Percentiles rank a stretch among this genome's conserved stretches.
Evolutionary conservation across 2,797 vertebrate genomes (phyloP).

Genomic region (Furcifer pardalis): DNA sequence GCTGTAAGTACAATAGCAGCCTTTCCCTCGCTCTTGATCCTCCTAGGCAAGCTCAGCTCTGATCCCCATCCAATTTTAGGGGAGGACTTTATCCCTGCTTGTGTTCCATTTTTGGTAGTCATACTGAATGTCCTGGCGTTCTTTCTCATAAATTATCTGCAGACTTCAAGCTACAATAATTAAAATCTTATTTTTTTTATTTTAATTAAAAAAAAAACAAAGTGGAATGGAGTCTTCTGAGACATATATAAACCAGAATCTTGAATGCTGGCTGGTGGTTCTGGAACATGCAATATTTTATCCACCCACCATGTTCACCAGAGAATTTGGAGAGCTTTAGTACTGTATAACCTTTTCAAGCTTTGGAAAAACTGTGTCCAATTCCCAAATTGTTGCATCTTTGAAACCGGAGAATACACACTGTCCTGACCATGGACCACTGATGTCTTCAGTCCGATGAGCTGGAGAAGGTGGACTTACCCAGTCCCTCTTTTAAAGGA

Average conservation of each 20-base stretch:
- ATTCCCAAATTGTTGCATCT: no score
- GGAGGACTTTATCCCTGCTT: background rate
- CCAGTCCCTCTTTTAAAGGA: background rate
- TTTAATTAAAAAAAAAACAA: no score
- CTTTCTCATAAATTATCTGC: background rate
- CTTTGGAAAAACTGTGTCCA: background rate
- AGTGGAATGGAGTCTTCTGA: background rate
- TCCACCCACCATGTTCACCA: no score
- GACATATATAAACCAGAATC: background rate
- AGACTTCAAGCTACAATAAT: background rate
- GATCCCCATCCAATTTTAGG: background rate
- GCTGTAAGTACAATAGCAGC: background rate
- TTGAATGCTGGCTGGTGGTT: no score
- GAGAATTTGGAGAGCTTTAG: no score
- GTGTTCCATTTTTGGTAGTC: background rate
- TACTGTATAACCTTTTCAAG: background rate
- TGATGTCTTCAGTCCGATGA: background rate
- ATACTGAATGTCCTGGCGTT: background rate
- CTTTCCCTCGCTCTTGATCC: background rate
- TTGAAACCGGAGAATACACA: no score
- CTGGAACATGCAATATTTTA: no score
- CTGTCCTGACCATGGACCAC: background rate
- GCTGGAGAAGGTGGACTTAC: background rate
- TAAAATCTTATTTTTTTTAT: background rate
- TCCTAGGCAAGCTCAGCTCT: background rate